These are phyloP conservation scores for Montifringilla adamsi DNA, from an alignment of 2,113 vertebrate genomes.

Conservation along the genomic window DNA sequence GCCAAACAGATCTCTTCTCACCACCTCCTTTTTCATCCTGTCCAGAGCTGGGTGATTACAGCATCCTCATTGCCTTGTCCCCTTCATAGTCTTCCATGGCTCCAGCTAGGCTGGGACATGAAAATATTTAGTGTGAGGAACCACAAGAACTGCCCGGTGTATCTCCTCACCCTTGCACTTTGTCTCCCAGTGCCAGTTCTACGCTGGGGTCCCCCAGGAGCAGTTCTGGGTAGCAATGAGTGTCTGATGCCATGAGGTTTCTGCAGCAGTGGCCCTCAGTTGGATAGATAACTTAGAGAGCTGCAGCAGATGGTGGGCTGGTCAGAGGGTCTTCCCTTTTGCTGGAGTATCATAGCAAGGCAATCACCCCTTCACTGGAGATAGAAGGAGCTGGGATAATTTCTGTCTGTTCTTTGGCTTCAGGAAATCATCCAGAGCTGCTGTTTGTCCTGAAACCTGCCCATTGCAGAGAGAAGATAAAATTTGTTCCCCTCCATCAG, in stretches of 20 bases:
- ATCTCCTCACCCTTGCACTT: neutral
- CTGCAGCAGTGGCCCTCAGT: neutral
- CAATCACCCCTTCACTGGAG: neutral
- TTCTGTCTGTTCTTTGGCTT: neutral
- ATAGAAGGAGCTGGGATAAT: neutral
- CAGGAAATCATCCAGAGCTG: neutral
- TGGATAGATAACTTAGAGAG: neutral
- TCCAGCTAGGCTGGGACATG: neutral
- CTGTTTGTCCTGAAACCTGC: neutral
- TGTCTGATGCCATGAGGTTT: neutral
- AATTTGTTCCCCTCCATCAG: accelerated
- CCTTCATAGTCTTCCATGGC: neutral
- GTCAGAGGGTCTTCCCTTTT: neutral
- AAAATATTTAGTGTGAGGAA: neutral
- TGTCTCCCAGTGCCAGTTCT: neutral
- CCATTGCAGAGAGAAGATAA: neutral
- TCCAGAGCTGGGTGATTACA: neutral
- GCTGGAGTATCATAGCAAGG: neutral
- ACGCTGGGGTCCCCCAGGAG: neutral
- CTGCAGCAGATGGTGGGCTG: neutral
- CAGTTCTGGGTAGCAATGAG: neutral
- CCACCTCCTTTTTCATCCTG: neutral
- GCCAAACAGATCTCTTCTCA: neutral
- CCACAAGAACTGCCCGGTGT: neutral
- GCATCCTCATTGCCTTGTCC: neutral